Percentiles rank a stretch among this genome's conserved stretches.
phyloP scores from a whole-genome alignment of 2,113 vertebrate genomes.

The Lamprotornis superbus region DNA sequence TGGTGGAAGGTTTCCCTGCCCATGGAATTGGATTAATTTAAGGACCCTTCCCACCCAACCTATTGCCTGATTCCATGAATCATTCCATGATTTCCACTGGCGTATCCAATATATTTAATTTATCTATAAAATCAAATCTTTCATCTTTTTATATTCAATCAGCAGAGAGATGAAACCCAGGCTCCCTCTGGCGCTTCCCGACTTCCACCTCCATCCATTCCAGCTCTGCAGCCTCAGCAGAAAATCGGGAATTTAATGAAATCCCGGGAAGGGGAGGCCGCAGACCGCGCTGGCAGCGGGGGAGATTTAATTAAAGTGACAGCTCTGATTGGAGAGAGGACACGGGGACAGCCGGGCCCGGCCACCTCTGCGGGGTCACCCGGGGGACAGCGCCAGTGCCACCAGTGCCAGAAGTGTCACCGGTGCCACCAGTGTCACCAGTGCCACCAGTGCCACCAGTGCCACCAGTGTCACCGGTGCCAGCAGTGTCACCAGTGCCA shows the following conservation, averaged over 20 bases:
- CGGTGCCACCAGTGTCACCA: too few species aligned
- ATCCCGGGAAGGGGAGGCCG: too few species aligned
- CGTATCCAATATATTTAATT: rapidly evolving
- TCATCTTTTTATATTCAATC: too few species aligned
- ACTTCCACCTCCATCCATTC: neutral
- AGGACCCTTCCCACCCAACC: neutral
- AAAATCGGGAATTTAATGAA: neutral
- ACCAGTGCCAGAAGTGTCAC: neutral
- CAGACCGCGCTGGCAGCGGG: too few species aligned
- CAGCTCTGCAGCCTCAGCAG: neutral
- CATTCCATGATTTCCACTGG: rapidly evolving
- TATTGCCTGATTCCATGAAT: neutral
- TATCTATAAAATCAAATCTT: neutral
- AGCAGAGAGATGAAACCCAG: neutral
- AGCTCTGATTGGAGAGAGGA: neutral
- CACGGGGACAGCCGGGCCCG: neutral
- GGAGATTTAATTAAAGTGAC: neutral
- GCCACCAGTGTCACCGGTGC: too few species aligned
- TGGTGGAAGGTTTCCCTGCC: neutral
- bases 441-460: too few species aligned
- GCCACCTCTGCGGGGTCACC: neutral
- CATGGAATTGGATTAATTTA: neutral
- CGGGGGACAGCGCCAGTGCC: neutral
- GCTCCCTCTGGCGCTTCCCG: neutral
- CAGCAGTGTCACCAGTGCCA: too few species aligned